Conservation (phyloP, 92 coral and sea anemone genomes). For the Epizoanthus scotinus region DNA sequence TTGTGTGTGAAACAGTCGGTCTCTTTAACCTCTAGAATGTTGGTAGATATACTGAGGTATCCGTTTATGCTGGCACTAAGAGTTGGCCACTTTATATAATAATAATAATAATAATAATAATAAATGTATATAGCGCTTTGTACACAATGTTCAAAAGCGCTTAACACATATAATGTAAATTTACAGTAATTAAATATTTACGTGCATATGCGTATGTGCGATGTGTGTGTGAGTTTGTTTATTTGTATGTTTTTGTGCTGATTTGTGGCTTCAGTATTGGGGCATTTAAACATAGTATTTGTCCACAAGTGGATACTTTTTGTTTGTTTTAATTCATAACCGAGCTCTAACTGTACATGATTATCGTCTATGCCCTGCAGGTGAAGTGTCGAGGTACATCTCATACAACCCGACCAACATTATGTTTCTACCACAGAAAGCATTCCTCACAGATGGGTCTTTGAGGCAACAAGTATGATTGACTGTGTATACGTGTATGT, state of each 20-base stretch:
- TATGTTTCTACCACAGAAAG: constrained; percentile 84
- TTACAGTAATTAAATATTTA: too few relatives aligned
- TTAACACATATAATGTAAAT: too few relatives aligned
- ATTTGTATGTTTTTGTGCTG: neutral
- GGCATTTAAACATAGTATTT: neutral
- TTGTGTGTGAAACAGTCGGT: too few relatives aligned
- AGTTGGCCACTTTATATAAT: too few relatives aligned
- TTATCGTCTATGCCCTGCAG: constrained; percentile 18
- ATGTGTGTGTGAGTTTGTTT: neutral
- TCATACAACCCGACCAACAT: constrained; percentile 51
- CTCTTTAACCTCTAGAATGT: too few relatives aligned
- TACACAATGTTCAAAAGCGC: too few relatives aligned
- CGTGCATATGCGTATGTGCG: neutral
- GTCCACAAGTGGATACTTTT: neutral
- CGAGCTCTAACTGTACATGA: too few relatives aligned
- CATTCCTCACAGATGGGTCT: constrained; percentile 88
- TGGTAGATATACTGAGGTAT: too few relatives aligned
- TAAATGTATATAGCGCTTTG: too few relatives aligned
- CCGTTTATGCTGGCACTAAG: too few relatives aligned
- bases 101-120: too few relatives aligned
- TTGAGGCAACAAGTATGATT: constrained; percentile 73
- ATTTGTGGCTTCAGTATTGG: too few relatives aligned
- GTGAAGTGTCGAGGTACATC: constrained; percentile 58
- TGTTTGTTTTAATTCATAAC: neutral
- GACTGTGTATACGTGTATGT: neutral